phyloP scores from a whole-genome alignment of 2,797 vertebrate species.

The Zenarchopterus dispar region DNA sequence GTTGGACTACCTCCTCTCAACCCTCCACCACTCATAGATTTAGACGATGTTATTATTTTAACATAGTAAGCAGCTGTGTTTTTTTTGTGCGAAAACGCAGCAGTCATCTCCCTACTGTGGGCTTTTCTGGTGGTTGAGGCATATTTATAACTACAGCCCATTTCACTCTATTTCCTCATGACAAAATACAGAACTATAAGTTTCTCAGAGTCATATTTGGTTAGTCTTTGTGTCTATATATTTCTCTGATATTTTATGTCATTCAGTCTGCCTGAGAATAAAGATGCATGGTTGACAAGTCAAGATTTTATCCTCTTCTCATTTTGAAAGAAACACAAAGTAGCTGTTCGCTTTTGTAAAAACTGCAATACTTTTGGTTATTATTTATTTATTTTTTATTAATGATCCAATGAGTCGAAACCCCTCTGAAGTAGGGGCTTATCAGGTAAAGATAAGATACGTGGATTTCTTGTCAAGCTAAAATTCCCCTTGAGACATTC shows the following conservation, averaged over 20 bases:
- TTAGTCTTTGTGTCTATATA: constrained; percentile 17
- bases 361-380: too few relatives aligned
- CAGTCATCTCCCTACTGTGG: constrained; percentile 67
- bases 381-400: too few relatives aligned
- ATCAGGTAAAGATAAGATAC: too few relatives aligned
- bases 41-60: constrained; percentile 80
- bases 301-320: too few relatives aligned
- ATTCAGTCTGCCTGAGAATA: not conserved
- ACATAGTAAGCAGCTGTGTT: constrained; percentile 79
- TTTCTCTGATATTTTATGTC: not conserved
- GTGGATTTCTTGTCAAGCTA: too few relatives aligned
- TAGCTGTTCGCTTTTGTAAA: too few relatives aligned
- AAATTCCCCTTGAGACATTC: too few relatives aligned
- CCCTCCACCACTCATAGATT: constrained; percentile 74
- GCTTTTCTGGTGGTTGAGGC: constrained; percentile 67
- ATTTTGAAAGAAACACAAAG: too few relatives aligned
- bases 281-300: too few relatives aligned
- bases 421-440: too few relatives aligned
- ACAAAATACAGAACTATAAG: constrained; percentile 41
- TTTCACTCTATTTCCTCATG: constrained; percentile 66
- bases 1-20: constrained; percentile 64
- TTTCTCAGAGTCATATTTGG: constrained; percentile 31
- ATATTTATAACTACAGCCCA: constrained; percentile 70
- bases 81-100: constrained; percentile 62
- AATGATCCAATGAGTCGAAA: too few relatives aligned